phyloP scores from a whole-genome alignment of 2,888 invertebrate species.

The Oeneis ivallda region DNA sequence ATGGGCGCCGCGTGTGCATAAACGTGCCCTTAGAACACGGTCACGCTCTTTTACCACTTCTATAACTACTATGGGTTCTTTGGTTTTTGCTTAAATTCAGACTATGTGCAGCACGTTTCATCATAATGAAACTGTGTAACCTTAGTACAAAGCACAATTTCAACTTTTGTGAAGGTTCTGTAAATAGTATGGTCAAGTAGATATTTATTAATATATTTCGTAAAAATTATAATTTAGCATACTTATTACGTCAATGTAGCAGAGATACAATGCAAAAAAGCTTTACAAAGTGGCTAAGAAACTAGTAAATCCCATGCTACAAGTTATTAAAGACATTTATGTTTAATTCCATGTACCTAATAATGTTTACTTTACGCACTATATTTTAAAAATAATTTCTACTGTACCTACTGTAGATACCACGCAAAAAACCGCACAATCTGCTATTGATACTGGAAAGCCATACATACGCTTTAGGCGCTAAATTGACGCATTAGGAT shows the following conservation, averaged over 20 bases:
- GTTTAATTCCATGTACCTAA: not conserved
- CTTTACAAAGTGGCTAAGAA: constrained; percentile 51
- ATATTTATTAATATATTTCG: not conserved
- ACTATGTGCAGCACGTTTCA: no score
- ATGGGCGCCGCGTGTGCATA: no score
- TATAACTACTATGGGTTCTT: no score
- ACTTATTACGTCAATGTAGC: constrained; percentile 29
- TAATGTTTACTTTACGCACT: not conserved
- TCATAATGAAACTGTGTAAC: not conserved
- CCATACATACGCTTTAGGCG: constrained; percentile 55
- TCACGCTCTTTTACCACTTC: no score
- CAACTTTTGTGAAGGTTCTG: not conserved
- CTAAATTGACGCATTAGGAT: constrained; percentile 42
- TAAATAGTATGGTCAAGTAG: not conserved
- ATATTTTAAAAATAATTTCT: constrained; percentile 29
- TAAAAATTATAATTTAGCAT: not conserved
- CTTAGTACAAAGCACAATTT: not conserved
- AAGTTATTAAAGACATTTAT: constrained; percentile 35
- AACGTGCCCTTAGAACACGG: no score
- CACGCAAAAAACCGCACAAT: constrained; percentile 51
- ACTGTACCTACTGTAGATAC: constrained; percentile 57
- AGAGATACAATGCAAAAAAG: constrained; percentile 50
- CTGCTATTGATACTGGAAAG: constrained; percentile 57
- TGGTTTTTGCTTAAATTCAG: not conserved
- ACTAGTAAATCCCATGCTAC: constrained; percentile 39